A percentile compares a stretch with the other conserved stretches of the same genome.
Evolutionary conservation across 2,797 vertebrate species (phyloP).

Genomic region (Gobio occitaniae): DNA sequence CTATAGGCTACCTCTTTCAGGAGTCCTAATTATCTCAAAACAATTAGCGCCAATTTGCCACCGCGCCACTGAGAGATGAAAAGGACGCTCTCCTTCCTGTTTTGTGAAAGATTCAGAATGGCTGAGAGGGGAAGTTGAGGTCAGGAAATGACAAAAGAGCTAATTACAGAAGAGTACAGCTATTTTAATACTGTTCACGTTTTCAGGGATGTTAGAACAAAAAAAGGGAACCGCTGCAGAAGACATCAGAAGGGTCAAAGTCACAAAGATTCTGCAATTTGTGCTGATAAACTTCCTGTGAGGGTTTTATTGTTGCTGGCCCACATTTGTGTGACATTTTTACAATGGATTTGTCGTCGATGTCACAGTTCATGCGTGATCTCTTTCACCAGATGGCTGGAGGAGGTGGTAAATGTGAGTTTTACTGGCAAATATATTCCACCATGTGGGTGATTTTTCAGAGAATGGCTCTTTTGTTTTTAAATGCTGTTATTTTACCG

Average conservation of each 20-base stretch:
- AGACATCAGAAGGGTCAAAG: slow-evolving; percentile 33
- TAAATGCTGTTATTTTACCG: slow-evolving; percentile 19
- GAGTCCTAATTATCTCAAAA: slow-evolving; percentile 60
- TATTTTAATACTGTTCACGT: slow-evolving; percentile 43
- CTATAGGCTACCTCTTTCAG: slow-evolving; percentile 48
- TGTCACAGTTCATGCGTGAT: slow-evolving; percentile 43
- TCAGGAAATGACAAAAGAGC: slow-evolving; percentile 61
- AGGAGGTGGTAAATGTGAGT: slow-evolving; percentile 20
- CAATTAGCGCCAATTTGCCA: slow-evolving; percentile 62
- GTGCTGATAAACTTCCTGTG: slow-evolving; percentile 16
- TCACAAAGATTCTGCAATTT: slow-evolving; percentile 25
- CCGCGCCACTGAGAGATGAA: slow-evolving; percentile 49
- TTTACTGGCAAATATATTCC: slow-evolving; percentile 32
- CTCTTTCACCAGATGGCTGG: slow-evolving; percentile 46
- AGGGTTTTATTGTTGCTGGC: neutral
- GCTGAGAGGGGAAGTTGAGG: slow-evolving; percentile 58
- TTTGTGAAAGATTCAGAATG: slow-evolving; percentile 50
- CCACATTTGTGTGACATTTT: slow-evolving; percentile 11
- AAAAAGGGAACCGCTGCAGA: slow-evolving; percentile 2
- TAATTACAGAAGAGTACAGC: slow-evolving; percentile 60
- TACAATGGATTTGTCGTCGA: neutral
- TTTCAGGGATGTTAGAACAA: slow-evolving; percentile 40
- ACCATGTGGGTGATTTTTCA: slow-evolving; percentile 16
- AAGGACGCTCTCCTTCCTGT: slow-evolving; percentile 44
- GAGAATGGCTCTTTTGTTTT: slow-evolving; percentile 35